Evolutionary conservation across 2,113 vertebrate species (phyloP), one percentile per base, ranked within the genome.

Genomic region (Echinops telfairi): DNA sequence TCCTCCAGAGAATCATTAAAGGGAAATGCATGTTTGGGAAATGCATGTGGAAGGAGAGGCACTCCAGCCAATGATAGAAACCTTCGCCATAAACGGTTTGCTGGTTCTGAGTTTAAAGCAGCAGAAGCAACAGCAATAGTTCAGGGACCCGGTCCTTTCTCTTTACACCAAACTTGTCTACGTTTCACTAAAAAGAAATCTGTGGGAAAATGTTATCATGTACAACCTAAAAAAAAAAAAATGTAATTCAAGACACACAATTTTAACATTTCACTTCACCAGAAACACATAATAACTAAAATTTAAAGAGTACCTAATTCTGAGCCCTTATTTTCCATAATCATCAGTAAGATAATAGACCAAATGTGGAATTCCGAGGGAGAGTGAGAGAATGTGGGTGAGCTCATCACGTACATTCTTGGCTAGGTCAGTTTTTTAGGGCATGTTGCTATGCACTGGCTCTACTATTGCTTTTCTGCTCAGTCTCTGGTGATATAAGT

Each of bases 371-470:
- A 38, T 40, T 76, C 53, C n/a, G 73, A 1, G 7, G 47, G 6
- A 29, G 1, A 84, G 79, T 7, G 85, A 83, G 8, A 40, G 43
- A 88, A 91, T 95, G 57, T 64, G 36, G 62, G 76, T 77, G 80
- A 92, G 89, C 53, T 78, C 71, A 73, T 86, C 29, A 17, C 2
- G 19, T 17, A 10, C 17, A n/a, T 33, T 68, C 47, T 58, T 25
- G 84, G 64, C 81, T 83, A 53, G 93, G 94, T 93, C 95, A 94
- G 73, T 68, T 94, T 94, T 96, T 93, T 93, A 96, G 94, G 95
- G 57, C 71, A 0, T 20, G 1, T n/a, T 92, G 71, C 84, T 53
- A 91, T 17, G 36, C 77, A 64, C 83, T 25, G 31, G 36, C 66
- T 93, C 47, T 25, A 23, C 82, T 93, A 20, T 25, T 43, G 71